A percentile compares a stretch with the other conserved stretches of the same genome.
Conservation (phyloP, 2,113 vertebrate genomes). For the Ptilonorhynchus violaceus region DNA sequence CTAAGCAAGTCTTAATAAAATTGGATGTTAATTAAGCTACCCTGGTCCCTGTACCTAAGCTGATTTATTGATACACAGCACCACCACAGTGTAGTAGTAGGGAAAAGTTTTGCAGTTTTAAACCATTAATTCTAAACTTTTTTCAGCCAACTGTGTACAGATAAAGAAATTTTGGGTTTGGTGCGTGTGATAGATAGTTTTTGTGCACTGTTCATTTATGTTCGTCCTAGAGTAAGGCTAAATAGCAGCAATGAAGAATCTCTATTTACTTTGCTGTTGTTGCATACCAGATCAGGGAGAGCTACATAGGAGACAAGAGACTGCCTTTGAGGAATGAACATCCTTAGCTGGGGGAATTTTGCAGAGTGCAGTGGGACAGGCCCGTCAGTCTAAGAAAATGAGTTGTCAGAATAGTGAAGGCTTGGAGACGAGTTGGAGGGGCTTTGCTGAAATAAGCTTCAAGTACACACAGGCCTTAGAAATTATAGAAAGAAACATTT, state of each 20-base stretch:
- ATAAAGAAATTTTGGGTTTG: background rate
- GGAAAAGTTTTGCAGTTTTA: background rate
- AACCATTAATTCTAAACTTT: background rate
- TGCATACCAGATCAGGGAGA: background rate
- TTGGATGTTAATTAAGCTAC: background rate
- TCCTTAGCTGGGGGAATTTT: background rate
- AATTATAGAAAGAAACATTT: background rate
- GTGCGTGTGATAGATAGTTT: background rate
- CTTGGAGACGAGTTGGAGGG: background rate
- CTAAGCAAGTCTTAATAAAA: background rate
- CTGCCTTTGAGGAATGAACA: background rate
- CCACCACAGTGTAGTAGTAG: background rate
- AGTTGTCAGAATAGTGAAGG: background rate
- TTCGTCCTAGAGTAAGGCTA: background rate
- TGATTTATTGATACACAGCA: background rate
- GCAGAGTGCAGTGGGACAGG: background rate
- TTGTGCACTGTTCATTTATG: accelerated
- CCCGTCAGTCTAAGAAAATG: background rate
- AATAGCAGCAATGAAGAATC: background rate
- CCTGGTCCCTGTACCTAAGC: background rate
- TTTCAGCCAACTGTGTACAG: background rate
- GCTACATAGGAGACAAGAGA: background rate
- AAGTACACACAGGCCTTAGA: background rate
- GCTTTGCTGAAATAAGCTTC: background rate
- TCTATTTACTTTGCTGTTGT: background rate